These are phyloP conservation scores for Haemorhous mexicanus DNA, from an alignment of 2,113 vertebrate genomes.

Conservation along the genomic window DNA sequence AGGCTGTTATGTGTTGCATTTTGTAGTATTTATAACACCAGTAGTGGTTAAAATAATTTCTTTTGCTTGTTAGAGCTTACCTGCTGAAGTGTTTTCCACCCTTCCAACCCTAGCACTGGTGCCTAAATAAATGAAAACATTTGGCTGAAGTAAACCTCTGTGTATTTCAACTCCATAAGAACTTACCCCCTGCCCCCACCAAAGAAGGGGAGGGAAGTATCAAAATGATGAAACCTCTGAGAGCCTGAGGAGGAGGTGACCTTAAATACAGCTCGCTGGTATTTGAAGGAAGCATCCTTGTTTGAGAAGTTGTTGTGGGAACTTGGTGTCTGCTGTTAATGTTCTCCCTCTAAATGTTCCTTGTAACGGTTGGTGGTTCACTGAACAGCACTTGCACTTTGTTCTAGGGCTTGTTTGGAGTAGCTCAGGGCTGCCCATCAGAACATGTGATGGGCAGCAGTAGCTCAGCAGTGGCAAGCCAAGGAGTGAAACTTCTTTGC, in stretches of 20 bases:
- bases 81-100: not conserved
- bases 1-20: not conserved
- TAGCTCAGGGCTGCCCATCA: not conserved
- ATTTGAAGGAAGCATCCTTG: not conserved
- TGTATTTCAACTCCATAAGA: not conserved
- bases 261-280: not conserved
- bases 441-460: not conserved
- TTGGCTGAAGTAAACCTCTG: not conserved
- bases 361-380: not conserved
- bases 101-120: not conserved
- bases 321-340: not conserved
- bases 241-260: not conserved
- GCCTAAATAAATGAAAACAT: not conserved
- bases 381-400: not conserved
- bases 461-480: not conserved
- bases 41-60: not conserved
- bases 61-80: not conserved
- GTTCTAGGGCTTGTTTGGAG: not conserved
- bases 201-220: not conserved
- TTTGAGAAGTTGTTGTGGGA: not conserved
- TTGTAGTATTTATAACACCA: not conserved
- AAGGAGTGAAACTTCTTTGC: not conserved
- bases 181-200: rapidly evolving
- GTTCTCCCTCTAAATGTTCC: not conserved
- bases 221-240: not conserved